A percentile compares a stretch with the other conserved stretches of the same genome.
Evolutionary conservation across 2,113 vertebrate species (phyloP).

Genomic region (Vidua macroura): DNA sequence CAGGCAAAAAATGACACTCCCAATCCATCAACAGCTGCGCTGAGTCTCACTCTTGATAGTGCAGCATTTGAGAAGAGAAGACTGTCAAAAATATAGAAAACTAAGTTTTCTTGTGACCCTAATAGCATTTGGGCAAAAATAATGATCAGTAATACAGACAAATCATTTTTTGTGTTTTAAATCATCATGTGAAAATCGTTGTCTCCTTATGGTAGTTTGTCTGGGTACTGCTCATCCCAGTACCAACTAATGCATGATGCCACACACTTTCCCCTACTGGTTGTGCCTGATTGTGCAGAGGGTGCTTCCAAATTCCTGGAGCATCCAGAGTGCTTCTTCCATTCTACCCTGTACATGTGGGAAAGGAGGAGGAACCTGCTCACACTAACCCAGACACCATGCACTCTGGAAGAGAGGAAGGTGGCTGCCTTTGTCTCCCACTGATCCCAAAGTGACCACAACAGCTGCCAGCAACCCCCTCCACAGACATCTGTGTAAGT

Average conservation of each 20-base stretch:
- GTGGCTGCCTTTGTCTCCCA: neutral
- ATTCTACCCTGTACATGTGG: neutral
- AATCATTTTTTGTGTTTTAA: neutral
- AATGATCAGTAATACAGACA: neutral
- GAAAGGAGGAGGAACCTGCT: neutral
- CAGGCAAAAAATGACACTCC: neutral
- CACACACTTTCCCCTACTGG: neutral
- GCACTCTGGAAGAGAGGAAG: neutral
- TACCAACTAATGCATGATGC: neutral
- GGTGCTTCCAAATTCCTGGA: neutral
- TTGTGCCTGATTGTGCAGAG: neutral
- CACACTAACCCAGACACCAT: neutral
- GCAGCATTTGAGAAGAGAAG: neutral
- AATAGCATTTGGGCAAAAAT: neutral
- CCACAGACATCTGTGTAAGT: neutral
- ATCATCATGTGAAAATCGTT: accelerated
- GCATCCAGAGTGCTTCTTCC: neutral
- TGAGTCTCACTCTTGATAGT: neutral
- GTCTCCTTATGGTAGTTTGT: neutral
- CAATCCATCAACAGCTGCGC: neutral
- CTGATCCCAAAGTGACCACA: neutral
- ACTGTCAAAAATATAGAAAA: neutral
- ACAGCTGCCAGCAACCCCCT: neutral
- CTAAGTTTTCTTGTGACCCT: neutral
- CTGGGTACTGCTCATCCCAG: neutral